Base-by-base conservation (phyloP, 1,140 invertebrate species). In the Riptortus pedestris region DNA sequence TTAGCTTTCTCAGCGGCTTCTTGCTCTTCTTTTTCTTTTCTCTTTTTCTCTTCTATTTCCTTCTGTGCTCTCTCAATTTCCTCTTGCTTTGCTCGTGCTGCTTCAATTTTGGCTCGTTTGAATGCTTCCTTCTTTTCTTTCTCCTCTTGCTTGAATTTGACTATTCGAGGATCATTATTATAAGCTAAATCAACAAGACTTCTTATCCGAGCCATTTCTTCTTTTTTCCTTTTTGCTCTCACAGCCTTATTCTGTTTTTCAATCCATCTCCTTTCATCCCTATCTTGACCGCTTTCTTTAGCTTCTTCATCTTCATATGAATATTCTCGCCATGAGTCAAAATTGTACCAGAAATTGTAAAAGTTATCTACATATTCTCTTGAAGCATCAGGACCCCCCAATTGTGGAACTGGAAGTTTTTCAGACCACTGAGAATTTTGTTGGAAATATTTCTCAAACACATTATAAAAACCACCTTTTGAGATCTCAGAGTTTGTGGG, bases 241-340 rank as follows among this genome's bases (percentile, higher is more conserved):
- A 88, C 90, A 12, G 81, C 85, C 80, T 95, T 96, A 72, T 98
- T 99, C 73, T 96, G 90, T 77, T 96, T 98, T 71, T 99, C 96
- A 71, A 98, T 97, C 87, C 91, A 97, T 45, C 52, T 57, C 38
- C 96, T 79, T 78, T 97, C 95, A 70, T 97, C 94, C 0, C 95
- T 84, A 77, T 90, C 93, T 76, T 94, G 88, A 2, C 94, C 96
- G 73, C 92, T 94, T 73, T 97, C 93, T 75, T 98, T 98, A 69
- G 98, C 95, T 74, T 98, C 96, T 77, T 98, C 94, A 76, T 99
- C 96, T 63, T 97, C 76, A 75, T 99, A 99, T n/a, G 95, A 98
- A 79, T 90, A 99, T 72, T 99, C 96, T 67, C 96, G 80, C 96
- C 96, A 99, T 0, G 96, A 98, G 69, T 98, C 93, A 78, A 98